phyloP scores from a whole-genome alignment of 2,888 invertebrate genomes.

The Leptinotarsa haldemani region DNA sequence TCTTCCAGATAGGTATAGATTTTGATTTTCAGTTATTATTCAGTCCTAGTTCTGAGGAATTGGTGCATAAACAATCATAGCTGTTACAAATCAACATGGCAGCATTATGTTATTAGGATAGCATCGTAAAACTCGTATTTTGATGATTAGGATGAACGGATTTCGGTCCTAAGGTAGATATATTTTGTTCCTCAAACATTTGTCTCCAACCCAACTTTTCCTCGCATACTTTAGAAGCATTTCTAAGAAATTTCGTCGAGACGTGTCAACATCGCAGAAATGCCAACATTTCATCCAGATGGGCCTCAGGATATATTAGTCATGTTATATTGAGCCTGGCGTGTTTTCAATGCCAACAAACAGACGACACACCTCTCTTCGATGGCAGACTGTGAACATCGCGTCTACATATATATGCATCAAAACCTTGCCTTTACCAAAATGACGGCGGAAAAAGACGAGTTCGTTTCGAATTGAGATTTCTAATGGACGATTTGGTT shows the following conservation, averaged over 20 bases:
- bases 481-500: constrained; percentile 30
- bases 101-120: too few species aligned
- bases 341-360: constrained; percentile 63
- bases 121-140: too few species aligned
- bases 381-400: constrained; percentile 40
- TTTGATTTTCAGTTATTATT: too few species aligned
- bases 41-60: too few species aligned
- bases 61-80: too few species aligned
- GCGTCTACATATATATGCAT: constrained; percentile 34
- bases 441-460: constrained; percentile 29
- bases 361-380: constrained; percentile 56
- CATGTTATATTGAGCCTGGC: constrained; percentile 65
- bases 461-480: constrained; percentile 25
- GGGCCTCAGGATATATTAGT: constrained; percentile 64
- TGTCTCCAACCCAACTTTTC: neutral
- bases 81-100: too few species aligned
- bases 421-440: constrained; percentile 21
- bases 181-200: too few species aligned
- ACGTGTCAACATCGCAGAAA: constrained; percentile 36
- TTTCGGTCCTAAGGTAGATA: too few species aligned
- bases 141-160: too few species aligned
- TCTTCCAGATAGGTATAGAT: too few species aligned
- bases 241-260: neutral
- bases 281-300: constrained; percentile 57
- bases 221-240: neutral